Evolutionary conservation across 2,888 invertebrate genomes (phyloP).

Genomic region (Epirrhoe tristata): DNA sequence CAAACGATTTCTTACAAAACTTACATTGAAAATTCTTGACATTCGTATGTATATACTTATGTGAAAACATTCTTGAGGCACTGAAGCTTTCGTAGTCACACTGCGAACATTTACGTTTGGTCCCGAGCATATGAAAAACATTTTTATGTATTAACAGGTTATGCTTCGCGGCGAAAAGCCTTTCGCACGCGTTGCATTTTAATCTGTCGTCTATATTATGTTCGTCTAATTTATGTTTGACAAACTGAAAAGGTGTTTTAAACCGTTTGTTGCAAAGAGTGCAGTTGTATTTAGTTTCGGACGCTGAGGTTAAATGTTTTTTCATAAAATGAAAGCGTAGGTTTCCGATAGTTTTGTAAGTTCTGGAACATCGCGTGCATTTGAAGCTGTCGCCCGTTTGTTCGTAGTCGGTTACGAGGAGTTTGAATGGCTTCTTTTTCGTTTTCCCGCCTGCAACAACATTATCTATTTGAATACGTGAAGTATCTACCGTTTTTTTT

Average conservation of each 20-base stretch:
- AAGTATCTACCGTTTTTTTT: no score
- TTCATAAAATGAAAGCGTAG: no score
- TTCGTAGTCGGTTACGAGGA: no score
- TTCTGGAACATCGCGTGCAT: no score
- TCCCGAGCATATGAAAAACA: constrained; percentile 33
- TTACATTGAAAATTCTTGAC: constrained; percentile 73
- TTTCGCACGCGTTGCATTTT: constrained; percentile 44
- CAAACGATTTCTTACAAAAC: constrained; percentile 75
- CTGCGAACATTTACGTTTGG: constrained; percentile 34
- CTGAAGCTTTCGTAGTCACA: constrained; percentile 27
- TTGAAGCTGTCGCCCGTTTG: no score
- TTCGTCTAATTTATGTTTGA: constrained; percentile 40
- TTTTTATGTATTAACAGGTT: constrained; percentile 15
- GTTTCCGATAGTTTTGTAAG: not conserved
- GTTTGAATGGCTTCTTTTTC: not conserved
- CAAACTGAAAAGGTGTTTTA: no score
- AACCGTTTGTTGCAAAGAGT: not conserved
- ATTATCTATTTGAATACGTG: not conserved
- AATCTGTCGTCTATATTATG: constrained; percentile 48
- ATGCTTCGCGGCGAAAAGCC: constrained; percentile 39
- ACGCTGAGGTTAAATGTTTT: no score
- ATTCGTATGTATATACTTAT: constrained; percentile 62
- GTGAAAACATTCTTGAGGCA: constrained; percentile 17
- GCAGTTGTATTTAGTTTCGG: not conserved
- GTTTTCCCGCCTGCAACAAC: no score